Base-by-base conservation (phyloP, 1,140 invertebrate genomes). In the Diorhabda sublineata region DNA sequence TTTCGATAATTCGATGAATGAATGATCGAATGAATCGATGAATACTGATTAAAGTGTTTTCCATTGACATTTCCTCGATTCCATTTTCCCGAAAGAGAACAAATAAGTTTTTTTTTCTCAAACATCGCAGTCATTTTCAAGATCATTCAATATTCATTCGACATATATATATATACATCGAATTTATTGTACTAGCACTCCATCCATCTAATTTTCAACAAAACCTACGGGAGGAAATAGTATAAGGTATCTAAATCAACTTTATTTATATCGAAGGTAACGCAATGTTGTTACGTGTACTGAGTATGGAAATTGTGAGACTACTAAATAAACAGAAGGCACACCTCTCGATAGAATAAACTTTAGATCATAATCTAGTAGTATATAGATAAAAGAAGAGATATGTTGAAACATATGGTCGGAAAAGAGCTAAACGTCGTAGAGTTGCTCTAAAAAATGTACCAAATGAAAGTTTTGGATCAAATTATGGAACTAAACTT, bases 121-220 rank as follows among this genome's bases (percentile, higher is more conserved):
- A 52, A 52, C 47, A 52, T 4, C 47, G 47, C 6, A 52, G 47
- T 52, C 47, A 52, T 52, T 52, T 52, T 52, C 47, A n/a, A 52
- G 47, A 52, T 52, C 47, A 52, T 52, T 52, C 47, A 52, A 52
- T 52, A 52, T 42, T 60, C 58, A 60, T 60, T 60, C 58, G 58
- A 60, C 42, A 60, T 60, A 45, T 43, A 60, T 60, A 45, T 43
- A 61, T 61, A 63, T 45, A 45, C 2, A 67, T 41, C 41, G 59
- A 61, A 61, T 41, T 8, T 42, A 42, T 61, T 42, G 59, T 42
- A n/a, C 9, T 42, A n/a, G 42, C 63, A 56, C 52, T 57, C 45
- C 63, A 59, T 67, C 57, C 65, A 67, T 67, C 58, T 59, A 60
- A 60, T 67, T 67, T 67, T 59, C 47, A 67, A 59, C 65, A 58